A percentile compares a stretch with the other conserved stretches of the same genome.
Evolutionary conservation across 2,888 invertebrate species (phyloP).

Genomic region (Tuta absoluta): DNA sequence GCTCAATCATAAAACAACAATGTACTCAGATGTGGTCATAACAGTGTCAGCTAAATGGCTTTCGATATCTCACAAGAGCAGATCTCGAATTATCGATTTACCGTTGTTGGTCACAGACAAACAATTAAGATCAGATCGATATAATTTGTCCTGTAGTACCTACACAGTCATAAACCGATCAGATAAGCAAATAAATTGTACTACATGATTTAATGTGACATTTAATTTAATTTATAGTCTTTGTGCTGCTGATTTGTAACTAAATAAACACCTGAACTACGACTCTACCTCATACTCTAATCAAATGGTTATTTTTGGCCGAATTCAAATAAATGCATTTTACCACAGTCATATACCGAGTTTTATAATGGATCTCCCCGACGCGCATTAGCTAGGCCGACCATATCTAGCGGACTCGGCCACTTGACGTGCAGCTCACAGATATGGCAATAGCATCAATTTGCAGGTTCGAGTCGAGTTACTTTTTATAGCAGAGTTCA

Average conservation of each 20-base stretch:
- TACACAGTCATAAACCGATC: not conserved
- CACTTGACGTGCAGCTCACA: slow-evolving; percentile 45
- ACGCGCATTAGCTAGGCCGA: slow-evolving; percentile 26
- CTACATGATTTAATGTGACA: slow-evolving; percentile 5
- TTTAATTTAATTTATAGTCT: not conserved
- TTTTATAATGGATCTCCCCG: slow-evolving; percentile 12
- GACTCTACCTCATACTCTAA: not conserved
- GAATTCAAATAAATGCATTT: slow-evolving; percentile 6
- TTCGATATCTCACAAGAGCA: slow-evolving; percentile 32
- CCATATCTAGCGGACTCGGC: slow-evolving; percentile 43
- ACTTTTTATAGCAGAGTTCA: slow-evolving; percentile 72
- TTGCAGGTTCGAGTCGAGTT: slow-evolving; percentile 68
- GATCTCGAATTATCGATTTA: slow-evolving; percentile 33
- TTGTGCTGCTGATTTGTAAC: not conserved
- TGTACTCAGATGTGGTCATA: not conserved
- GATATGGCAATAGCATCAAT: slow-evolving; percentile 75
- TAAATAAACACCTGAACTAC: not conserved
- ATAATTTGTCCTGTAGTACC: slow-evolving; percentile 21
- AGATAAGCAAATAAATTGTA: slow-evolving; percentile 3
- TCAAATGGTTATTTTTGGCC: not conserved
- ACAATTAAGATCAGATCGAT: slow-evolving; percentile 32
- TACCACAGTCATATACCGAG: too few species aligned
- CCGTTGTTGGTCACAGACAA: slow-evolving; percentile 27
- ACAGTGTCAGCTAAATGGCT: not conserved
- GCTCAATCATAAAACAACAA: not conserved